Evolutionary conservation across 2,888 invertebrate genomes (phyloP), one percentile per base, ranked within the genome.

Genomic region (Tachystola acroxantha): DNA sequence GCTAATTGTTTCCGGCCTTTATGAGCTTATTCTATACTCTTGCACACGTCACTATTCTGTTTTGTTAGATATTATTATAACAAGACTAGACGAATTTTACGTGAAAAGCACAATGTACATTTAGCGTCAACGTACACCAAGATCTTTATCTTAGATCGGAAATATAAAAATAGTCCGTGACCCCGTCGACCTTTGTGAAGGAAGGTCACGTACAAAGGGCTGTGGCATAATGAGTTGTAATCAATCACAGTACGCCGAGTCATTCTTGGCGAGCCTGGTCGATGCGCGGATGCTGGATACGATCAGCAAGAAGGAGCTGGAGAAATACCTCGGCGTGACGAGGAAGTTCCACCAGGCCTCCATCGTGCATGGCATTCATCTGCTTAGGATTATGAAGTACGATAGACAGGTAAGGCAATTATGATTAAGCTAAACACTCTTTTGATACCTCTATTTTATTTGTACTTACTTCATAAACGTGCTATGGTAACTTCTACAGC

Each of bases 321-420:
- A 97, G 75, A 97, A 97, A 75, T 93, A 96, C 70, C 90, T 98
- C 37, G 95, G 95, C 5, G 96, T 98, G 6, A 96, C 95, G 24
- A 90, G 96, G 45, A 97, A 97, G 78, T 97, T 97, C 77, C 97
- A 97, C 84, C 97, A 97, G 79, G 95, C 96, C 7, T 96, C 96
- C 54, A 94, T 98, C 53, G 94, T 97, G 34, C 96, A 97, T 66
- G 97, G 96, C 41, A 95, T 98, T 49, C 96, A 97, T 82, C 88
- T 98, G 53, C 88, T 98, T 51, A 90, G 96, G 50, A 94, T 96
- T 86, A 92, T 97, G 86, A 95, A 96, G 64, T 98, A 96, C 67
- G 97, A 98, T 73, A 89, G 96, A 68, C 95, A 96, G 89, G 93
- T 93, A 65, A 80, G 77, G n/a, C n/a, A n/a, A n/a, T 60, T 10